Base-by-base conservation (phyloP, 2,797 vertebrate genomes). In the Oryzias sinensis region DNA sequence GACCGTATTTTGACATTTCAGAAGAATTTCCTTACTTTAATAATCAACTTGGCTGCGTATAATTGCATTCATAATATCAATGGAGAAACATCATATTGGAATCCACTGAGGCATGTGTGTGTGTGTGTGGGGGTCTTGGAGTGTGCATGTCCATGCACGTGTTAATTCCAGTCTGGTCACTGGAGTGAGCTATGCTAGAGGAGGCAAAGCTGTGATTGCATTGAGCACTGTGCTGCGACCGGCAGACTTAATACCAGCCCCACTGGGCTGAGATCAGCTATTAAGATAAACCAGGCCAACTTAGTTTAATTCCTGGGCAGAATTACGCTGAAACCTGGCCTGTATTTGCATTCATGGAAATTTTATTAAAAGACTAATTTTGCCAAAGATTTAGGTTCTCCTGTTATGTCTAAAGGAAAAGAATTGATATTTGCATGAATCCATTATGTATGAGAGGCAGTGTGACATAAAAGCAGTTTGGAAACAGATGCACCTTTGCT, bases 281-380 rank as follows among this genome's bases (percentile, higher is more conserved):
- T 92, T 93, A 92, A 92, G 91, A 92, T 93, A 89, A 89, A 88
- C 69, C 66, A 20, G 76, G 63, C 85, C 81, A 88, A 91, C 88
- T 90, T 86, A 85, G 84, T 89, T 91, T 92, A 92, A 91, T 88
- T 91, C 89, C 86, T 74, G 84, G 71, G 78, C 77, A 87, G 88
- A 92, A 90, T 91, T 83, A 88, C 75, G 64, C 80, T 84, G 76
- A 83, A 84, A 87, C 85, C 87, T 72, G 75, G 81, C 60, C 68
- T 79, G 86, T 78, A 92, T 92, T 92, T 91, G 86, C 86, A 91
- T 91, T 93, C 86, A 85, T 89, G 79, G 87, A 89, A 91, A 90
- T 92, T 88, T 91, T 88, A 91, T 92, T 92, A 91, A 92, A 91
- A 89, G 87, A 86, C 88, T 87, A 79, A 88, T 90, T 91, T 91